Evolutionary conservation across 2,888 invertebrate species (phyloP).

Genomic region (Macrophya annulata): DNA sequence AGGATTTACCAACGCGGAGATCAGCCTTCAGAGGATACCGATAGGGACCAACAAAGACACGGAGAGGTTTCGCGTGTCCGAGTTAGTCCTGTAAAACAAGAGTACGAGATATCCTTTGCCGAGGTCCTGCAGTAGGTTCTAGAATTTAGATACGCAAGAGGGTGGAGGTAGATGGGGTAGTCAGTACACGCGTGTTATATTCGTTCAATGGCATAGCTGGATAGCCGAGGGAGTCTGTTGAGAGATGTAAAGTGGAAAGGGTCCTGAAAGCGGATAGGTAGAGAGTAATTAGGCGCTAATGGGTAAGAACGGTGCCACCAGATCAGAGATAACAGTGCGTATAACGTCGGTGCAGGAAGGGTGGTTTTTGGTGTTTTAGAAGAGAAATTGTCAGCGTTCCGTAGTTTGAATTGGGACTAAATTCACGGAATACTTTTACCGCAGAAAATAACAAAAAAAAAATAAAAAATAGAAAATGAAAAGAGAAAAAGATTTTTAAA

Average conservation of each 20-base stretch:
- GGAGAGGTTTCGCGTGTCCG: background rate
- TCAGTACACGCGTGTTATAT: conserved; percentile 34
- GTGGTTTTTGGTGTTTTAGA: background rate
- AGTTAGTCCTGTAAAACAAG: background rate
- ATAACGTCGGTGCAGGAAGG: background rate
- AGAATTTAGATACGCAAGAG: background rate
- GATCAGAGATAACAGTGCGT: conserved; percentile 48
- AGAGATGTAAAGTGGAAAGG: conserved; percentile 10
- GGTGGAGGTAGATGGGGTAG: background rate
- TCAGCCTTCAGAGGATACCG: conserved; percentile 9
- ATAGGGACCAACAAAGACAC: background rate
- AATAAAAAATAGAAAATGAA: no score
- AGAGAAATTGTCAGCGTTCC: background rate
- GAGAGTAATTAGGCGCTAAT: conserved; percentile 51
- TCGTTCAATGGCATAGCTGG: conserved; percentile 26
- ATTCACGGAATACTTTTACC: background rate
- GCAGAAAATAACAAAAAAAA: background rate
- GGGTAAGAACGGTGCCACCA: conserved; percentile 44
- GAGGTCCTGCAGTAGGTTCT: background rate
- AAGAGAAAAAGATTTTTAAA: no score
- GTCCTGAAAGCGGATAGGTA: conserved; percentile 33
- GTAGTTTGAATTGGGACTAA: background rate
- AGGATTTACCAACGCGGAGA: background rate
- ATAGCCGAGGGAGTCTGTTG: background rate
- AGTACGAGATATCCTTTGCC: background rate